Conservation (phyloP, 2,888 invertebrate genomes). For the Dicycla oo region DNA sequence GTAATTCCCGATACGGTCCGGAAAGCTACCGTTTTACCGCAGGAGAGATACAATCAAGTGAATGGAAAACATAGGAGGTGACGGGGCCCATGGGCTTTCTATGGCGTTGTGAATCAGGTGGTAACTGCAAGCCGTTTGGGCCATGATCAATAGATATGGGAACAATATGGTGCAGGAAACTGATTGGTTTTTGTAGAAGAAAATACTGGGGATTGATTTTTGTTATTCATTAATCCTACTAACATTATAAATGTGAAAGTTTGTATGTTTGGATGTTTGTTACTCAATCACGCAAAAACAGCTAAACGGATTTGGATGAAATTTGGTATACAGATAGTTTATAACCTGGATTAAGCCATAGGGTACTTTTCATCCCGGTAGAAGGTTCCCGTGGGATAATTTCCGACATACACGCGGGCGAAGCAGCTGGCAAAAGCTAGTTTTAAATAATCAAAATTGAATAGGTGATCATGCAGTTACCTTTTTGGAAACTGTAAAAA, state of each 20-base stretch:
- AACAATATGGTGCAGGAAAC: constrained; percentile 13
- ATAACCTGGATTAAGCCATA: no score
- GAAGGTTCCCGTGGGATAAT: no score
- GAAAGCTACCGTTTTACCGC: constrained; percentile 37
- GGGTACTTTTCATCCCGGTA: no score
- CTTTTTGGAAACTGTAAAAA: no score
- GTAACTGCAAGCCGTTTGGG: constrained; percentile 34
- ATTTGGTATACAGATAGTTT: no score
- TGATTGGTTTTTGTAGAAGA: neutral
- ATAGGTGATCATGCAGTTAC: no score
- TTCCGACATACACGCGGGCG: no score
- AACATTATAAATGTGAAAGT: no score
- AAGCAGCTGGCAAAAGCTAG: no score
- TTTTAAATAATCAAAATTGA: neutral
- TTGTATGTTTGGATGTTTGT: no score
- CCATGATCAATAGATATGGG: constrained; percentile 42
- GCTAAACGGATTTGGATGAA: no score
- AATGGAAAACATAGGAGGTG: constrained; percentile 55
- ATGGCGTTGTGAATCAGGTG: constrained; percentile 53
- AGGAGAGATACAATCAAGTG: constrained; percentile 60
- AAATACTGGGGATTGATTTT: neutral
- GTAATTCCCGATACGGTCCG: constrained; percentile 57
- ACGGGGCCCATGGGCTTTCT: constrained; percentile 39
- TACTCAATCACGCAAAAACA: no score
- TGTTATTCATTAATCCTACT: rapidly evolving